Evolutionary conservation across 2,888 invertebrate genomes (phyloP).

Genomic region (Colletes collaris): DNA sequence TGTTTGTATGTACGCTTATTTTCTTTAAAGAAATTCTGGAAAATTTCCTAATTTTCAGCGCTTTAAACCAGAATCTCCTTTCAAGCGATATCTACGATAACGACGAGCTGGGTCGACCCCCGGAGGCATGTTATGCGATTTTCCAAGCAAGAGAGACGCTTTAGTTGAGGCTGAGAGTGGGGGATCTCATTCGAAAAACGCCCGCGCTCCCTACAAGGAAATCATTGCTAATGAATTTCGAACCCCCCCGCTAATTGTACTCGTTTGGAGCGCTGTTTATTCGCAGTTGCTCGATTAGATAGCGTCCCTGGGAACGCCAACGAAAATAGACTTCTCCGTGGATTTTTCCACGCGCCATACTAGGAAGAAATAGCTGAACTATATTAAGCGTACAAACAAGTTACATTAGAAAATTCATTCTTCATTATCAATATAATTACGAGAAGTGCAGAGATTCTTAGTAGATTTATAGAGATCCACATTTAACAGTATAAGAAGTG

Average conservation of each 20-base stretch:
- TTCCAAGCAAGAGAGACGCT: background rate
- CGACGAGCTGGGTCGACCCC: conserved; percentile 9
- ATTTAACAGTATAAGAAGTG: too few species aligned
- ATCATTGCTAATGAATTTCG: conserved; percentile 38
- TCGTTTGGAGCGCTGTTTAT: conserved; percentile 1
- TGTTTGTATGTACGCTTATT: too few species aligned
- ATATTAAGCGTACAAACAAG: too few species aligned
- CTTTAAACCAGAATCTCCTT: too few species aligned
- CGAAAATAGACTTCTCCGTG: background rate
- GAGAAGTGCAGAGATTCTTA: too few species aligned
- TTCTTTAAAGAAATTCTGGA: too few species aligned
- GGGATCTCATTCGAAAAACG: conserved; percentile 20
- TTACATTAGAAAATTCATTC: too few species aligned
- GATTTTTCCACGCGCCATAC: too few species aligned
- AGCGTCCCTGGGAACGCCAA: background rate
- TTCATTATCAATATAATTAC: too few species aligned
- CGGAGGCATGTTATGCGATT: conserved; percentile 18
- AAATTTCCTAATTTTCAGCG: too few species aligned
- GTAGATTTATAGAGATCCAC: too few species aligned
- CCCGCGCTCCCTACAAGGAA: background rate
- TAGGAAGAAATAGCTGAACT: too few species aligned
- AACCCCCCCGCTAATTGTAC: background rate
- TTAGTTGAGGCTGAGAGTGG: background rate
- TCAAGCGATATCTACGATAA: conserved; percentile 50
- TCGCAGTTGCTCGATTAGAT: conserved; percentile 11